phyloP scores from a whole-genome alignment of 2,113 vertebrate species.

The Micronisus gabar region DNA sequence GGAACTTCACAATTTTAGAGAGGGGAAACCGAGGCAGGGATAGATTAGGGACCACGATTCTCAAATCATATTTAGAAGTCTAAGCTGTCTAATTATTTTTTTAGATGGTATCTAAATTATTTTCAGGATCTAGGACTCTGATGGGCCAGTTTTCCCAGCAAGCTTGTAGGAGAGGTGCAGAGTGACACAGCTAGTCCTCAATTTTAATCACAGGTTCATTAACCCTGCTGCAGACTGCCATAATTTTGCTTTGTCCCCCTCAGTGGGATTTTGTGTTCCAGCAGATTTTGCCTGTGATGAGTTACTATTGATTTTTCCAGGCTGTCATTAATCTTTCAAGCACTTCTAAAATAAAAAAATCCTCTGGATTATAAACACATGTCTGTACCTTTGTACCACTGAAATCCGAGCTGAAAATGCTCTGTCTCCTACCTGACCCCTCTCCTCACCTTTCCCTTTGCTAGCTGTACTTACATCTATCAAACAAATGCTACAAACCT shows the following conservation, averaged over 20 bases:
- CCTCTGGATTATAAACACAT: neutral
- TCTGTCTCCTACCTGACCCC: neutral
- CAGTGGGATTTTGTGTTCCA: constrained; percentile 18
- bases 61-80: neutral
- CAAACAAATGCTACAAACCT: neutral
- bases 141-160: neutral
- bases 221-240: neutral
- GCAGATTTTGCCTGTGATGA: constrained; percentile 45
- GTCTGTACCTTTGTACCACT: neutral
- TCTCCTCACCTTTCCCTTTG: neutral
- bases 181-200: neutral
- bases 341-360: neutral
- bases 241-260: constrained; percentile 27
- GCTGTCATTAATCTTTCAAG: constrained; percentile 25
- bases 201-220: constrained; percentile 42
- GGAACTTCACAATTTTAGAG: neutral
- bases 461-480: neutral
- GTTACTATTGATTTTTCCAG: constrained; percentile 37
- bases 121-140: neutral
- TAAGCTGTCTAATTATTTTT: neutral
- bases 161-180: neutral
- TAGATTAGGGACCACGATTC: neutral
- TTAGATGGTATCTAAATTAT: neutral
- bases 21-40: neutral
- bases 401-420: neutral